phyloP scores from a whole-genome alignment of 2,797 vertebrate genomes.

The Mycteria americana region DNA sequence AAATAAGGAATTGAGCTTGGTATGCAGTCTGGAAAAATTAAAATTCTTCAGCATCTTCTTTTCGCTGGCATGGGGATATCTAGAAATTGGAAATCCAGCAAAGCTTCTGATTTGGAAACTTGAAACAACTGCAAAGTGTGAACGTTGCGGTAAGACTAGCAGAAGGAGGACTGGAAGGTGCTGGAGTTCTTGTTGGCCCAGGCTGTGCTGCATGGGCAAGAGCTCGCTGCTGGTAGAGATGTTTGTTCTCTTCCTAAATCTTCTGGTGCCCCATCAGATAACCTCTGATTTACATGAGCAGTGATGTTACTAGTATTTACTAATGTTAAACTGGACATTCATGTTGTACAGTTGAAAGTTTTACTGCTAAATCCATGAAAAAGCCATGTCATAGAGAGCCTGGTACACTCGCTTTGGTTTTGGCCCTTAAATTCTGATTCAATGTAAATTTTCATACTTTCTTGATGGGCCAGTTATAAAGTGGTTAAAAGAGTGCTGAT shows the following conservation, averaged over 20 bases:
- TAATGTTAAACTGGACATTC: neutral
- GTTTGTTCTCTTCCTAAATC: neutral
- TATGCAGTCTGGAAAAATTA: conserved; percentile 40
- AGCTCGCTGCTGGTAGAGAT: neutral
- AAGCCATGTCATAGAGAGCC: neutral
- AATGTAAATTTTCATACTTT: neutral
- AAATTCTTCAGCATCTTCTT: neutral
- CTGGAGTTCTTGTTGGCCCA: neutral
- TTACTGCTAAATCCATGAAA: neutral
- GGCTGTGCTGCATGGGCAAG: neutral
- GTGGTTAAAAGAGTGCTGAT: neutral
- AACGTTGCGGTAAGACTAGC: rapidly evolving
- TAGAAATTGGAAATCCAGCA: conserved; percentile 25
- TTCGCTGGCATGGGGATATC: neutral
- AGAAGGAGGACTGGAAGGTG: neutral
- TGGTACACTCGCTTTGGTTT: neutral
- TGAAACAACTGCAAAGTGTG: neutral
- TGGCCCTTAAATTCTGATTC: neutral
- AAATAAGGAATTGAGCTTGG: conserved; percentile 39
- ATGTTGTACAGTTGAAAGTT: neutral
- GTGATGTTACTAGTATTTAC: neutral
- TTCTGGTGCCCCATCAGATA: neutral
- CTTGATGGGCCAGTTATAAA: neutral
- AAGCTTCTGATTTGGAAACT: neutral
- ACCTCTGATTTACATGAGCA: neutral